phyloP scores from a whole-genome alignment of 2,113 vertebrate genomes.

The Nycticryphes semicollaris region DNA sequence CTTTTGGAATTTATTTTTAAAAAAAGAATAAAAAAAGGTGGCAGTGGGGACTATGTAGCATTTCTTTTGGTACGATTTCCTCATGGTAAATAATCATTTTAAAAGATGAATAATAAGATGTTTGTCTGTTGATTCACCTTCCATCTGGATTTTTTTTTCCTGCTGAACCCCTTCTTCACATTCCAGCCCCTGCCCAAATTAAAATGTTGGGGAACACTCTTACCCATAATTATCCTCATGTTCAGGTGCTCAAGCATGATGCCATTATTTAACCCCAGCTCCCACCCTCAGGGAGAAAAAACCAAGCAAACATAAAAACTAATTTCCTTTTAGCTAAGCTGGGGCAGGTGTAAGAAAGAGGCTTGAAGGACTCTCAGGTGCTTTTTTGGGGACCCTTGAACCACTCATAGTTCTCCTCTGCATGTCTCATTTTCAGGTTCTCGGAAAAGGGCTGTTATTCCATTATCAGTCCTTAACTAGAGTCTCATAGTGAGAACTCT shows the following conservation, averaged over 20 bases:
- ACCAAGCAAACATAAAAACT: no score
- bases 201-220: not conserved
- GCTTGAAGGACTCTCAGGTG: not conserved
- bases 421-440: not conserved
- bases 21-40: not conserved
- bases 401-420: not conserved
- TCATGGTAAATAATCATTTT: not conserved
- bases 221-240: not conserved
- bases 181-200: not conserved
- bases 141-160: not conserved
- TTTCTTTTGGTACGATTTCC: not conserved
- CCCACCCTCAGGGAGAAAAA: not conserved
- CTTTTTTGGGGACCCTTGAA: not conserved
- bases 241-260: not conserved
- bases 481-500: not conserved
- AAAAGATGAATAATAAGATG: not conserved
- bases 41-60: rapidly evolving
- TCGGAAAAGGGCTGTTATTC: not conserved
- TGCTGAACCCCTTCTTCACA: not conserved
- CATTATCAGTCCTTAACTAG: not conserved
- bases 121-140: not conserved
- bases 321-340: not conserved
- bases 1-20: not conserved
- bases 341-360: not conserved
- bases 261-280: not conserved